phyloP scores from a whole-genome alignment of 2,113 vertebrate species.

The Lasiurus cinereus region DNA sequence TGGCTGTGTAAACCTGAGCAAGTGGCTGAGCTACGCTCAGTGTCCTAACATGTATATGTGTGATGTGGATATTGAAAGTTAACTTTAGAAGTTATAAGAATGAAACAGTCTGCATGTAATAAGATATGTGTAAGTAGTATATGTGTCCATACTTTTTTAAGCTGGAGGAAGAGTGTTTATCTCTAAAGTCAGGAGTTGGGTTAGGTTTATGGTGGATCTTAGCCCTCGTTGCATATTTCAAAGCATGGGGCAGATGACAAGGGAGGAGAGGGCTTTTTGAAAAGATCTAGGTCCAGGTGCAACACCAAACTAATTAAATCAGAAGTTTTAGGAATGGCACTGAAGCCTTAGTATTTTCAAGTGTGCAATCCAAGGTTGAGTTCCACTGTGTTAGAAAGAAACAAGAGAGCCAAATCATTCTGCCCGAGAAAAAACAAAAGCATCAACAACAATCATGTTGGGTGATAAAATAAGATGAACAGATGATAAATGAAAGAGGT shows the following conservation, averaged over 20 bases:
- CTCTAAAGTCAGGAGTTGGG: background rate
- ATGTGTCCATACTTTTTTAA: background rate
- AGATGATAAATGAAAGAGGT: slow-evolving; percentile 19
- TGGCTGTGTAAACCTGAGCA: background rate
- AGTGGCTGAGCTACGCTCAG: background rate
- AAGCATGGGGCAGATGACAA: background rate
- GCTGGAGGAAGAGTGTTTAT: background rate
- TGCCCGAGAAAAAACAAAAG: background rate
- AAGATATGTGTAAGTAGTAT: background rate
- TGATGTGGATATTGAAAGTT: background rate
- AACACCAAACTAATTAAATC: background rate
- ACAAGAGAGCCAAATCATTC: background rate
- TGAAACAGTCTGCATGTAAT: background rate
- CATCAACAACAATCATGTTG: background rate
- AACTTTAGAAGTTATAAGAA: background rate
- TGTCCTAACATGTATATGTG: background rate
- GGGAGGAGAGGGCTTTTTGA: background rate
- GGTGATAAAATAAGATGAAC: background rate
- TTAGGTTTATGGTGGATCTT: background rate
- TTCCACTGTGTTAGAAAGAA: background rate
- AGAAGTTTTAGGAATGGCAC: background rate
- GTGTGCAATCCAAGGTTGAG: background rate
- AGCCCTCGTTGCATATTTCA: background rate
- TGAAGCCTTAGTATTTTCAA: background rate
- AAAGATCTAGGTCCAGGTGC: background rate